Evolutionary conservation across 2,888 invertebrate genomes (phyloP), one percentile per base, ranked within the genome.

Genomic region (Coenonympha arcania): DNA sequence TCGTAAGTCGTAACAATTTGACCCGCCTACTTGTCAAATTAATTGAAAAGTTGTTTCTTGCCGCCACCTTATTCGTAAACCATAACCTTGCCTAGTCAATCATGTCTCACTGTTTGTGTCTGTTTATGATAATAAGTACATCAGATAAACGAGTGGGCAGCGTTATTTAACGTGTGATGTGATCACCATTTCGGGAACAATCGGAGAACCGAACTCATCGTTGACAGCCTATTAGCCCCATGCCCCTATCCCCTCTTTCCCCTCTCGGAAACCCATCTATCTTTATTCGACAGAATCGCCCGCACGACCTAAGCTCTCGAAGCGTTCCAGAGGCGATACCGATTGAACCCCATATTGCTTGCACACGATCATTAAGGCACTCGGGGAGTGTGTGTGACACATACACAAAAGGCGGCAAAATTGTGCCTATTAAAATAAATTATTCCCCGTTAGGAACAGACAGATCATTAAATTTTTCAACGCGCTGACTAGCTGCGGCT

Each of bases 151-250:
- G 49, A 48, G 37, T 39, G 8, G 15, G 31, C 20, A 6, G 5
- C 9, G 28, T 48, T 20, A 49, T 46, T 28, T 22, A 30, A 43
- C 48, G 48, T 48, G 48, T 47, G 41, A 49, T 43, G 48, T 47
- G 41, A 49, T 43, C 44, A 48, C 55, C 43, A 52, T 48, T 48
- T 40, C 42, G 54, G 52, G 46, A 28, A 51, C 37, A 46, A 50
- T 53, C 33, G 40, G 58, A 57, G 57, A 68, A 70, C 73, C 73
- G 78, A 72, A 68, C 78, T 78, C 77, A 72, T 75, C 72, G 75
- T 72, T 84, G 85, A 86, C 85, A 86, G 71, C 80, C 85, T 85
- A 86, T 86, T 85, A 86, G 73, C 76, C 75, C 62, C 66, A 54
- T 71, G 66, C 71, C 76, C 75, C 66, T 64, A 63, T 57, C 64